Evolutionary conservation across 2,888 invertebrate genomes (phyloP), one percentile per base, ranked within the genome.

Genomic region (Macrophya annulata): DNA sequence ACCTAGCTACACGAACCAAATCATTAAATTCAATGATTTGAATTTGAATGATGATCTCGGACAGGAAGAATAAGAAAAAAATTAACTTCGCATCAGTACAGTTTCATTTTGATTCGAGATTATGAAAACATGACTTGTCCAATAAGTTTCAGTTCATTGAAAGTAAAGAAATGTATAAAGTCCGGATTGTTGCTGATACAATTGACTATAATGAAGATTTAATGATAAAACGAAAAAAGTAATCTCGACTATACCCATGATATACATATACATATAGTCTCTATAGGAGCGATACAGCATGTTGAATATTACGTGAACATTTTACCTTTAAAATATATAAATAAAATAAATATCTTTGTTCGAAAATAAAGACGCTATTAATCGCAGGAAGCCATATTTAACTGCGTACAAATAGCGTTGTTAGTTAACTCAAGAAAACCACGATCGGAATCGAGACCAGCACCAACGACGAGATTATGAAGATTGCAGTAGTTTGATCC

Each of bases 401-500:
- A 88, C 84, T 91, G 91, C 1, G 91, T 91, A 59, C 90, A 91
- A n/a, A 89, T 77, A 10, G 87, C 82, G 55, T 89, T 87, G 59
- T 43, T 89, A 0, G 91, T 90, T 43, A 86, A 79, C 51, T 91
- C 90, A 17, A 87, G 40, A 84, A 90, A 91, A 68, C 86, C 86
- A 8, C 43, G 65, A 55, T 86, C 85, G 15, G 45, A 85, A 71
- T 89, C 86, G 15, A 90, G 89, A 43, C 87, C 88, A 4, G 88
- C 86, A 10, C 86, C 89, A 40, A 74, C 85, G 15, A 91, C 87
- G 68, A 91, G 88, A 21, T 91, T 89, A 31, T 85, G 88, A 74
- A 91, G 87, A 86, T 91, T 90, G 48, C 91, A 91, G 68, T 91
- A 91, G 85, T 91, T 91, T 17, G 85, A 86, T 1, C 90, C 89